Base-by-base conservation (phyloP, 2,113 vertebrate genomes). In the Ameiurus melas region DNA sequence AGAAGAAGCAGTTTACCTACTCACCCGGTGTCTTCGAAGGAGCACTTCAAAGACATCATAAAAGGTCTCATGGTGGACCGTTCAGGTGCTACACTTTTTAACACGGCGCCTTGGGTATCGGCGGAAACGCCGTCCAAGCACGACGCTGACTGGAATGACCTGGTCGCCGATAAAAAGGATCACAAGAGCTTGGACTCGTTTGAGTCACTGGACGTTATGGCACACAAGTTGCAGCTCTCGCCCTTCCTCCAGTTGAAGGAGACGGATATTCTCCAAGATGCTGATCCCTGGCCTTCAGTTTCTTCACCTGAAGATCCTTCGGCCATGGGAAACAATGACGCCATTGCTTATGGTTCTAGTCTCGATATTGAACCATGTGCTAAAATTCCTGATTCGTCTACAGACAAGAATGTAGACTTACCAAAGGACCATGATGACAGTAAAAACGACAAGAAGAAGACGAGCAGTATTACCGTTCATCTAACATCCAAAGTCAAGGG, bases 1-100 rank as follows among this genome's bases (percentile, higher is more conserved):
- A 91, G 94, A 85, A 95, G 94, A 85, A 94, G 93, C 88, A 95
- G 95, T 90, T 95, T 94, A 83, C 95, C 95, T 0, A 92, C 94
- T 64, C 92, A 94, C 81, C 92, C 93, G 22, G 47, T 94, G 85
- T 90, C 94, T 25, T 93, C 90, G 30, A 89, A 90, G 89, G 95
- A 93, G 77, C 92, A 92, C 86, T 66, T 91, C 90, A 84, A 90
- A 86, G 71, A 83, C 27, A 25, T 62, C 13, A 66, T 47, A n/a
- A 90, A 86, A 89, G 55, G 83, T 68, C 90, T 87, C 73, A 47
- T 20, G 81, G 85, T 79, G 39, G 91, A 94, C 71, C 89, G 39
- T 14, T 3, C 75, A 55, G 70, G 57, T 30, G 47, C 89, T 86
- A 83, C 87, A 66, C 83, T 88, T 77, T 86, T 89, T 58, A 84